These are phyloP conservation scores for Plotosus lineatus DNA, from an alignment of 2,113 vertebrate genomes.

Conservation along the genomic window DNA sequence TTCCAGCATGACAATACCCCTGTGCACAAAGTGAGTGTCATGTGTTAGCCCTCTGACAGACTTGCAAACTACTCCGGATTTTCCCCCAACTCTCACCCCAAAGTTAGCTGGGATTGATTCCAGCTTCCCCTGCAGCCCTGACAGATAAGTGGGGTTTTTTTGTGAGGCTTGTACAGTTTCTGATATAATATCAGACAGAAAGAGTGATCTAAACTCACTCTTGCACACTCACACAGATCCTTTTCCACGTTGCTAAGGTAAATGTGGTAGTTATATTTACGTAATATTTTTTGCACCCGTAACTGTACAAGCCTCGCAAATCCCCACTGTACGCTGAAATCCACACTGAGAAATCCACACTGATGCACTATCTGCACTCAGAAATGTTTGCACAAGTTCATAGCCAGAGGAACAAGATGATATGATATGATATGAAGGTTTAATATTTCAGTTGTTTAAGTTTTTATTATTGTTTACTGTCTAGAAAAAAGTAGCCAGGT, in stretches of 20 bases:
- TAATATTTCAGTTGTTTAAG: background rate
- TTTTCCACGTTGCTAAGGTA: background rate
- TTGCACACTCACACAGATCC: background rate
- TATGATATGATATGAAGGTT: background rate
- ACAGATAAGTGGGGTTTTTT: too few relatives aligned
- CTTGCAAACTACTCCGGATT: too few relatives aligned
- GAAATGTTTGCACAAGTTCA: background rate
- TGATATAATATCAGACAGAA: background rate
- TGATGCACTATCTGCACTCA: background rate
- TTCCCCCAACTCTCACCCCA: too few relatives aligned
- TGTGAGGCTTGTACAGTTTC: too few relatives aligned
- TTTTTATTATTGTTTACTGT: background rate
- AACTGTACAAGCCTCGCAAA: constrained; percentile 19
- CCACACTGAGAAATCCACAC: constrained; percentile 11
- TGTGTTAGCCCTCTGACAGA: too few relatives aligned
- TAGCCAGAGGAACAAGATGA: background rate
- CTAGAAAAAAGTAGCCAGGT: background rate
- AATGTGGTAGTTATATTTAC: constrained; percentile 1
- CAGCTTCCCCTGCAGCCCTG: too few relatives aligned
- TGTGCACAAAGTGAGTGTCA: background rate
- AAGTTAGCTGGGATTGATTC: too few relatives aligned
- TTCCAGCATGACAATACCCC: background rate
- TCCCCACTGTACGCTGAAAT: constrained; percentile 23
- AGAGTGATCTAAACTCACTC: background rate
- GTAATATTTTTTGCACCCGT: background rate